These are phyloP conservation scores for Chaetodon trifascialis DNA, from an alignment of 2,113 vertebrate genomes.

Conservation along the genomic window DNA sequence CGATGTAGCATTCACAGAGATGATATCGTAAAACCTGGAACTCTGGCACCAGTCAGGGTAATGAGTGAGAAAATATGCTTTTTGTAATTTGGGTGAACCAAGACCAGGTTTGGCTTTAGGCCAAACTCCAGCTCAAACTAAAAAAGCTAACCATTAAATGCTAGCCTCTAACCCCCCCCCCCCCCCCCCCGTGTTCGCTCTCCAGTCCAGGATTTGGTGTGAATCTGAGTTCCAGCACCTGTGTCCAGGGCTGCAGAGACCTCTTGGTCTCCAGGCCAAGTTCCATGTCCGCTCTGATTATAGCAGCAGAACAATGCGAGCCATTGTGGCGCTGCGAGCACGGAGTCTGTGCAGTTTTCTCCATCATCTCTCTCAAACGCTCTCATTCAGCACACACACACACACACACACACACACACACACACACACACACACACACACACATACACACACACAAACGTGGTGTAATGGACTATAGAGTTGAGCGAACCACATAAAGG, in stretches of 20 bases:
- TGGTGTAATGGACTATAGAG: slow-evolving; percentile 53
- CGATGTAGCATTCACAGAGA: background rate
- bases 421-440: slow-evolving; percentile 28
- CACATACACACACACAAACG: slow-evolving; percentile 17
- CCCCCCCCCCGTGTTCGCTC: slow-evolving; percentile 44
- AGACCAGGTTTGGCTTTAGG: background rate
- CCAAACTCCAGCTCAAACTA: slow-evolving; percentile 7
- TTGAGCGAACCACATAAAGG: slow-evolving; percentile 65
- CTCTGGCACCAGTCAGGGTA: background rate
- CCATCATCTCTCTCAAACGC: slow-evolving; percentile 65
- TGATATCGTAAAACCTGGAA: background rate
- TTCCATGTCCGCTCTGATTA: slow-evolving; percentile 85
- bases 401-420: slow-evolving; percentile 35
- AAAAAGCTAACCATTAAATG: slow-evolving; percentile 11
- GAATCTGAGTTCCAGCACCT: slow-evolving; percentile 81
- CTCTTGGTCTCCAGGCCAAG: slow-evolving; percentile 79
- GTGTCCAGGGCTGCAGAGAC: slow-evolving; percentile 81
- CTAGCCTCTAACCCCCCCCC: slow-evolving; percentile 40
- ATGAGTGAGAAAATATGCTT: background rate
- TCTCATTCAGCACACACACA: slow-evolving; percentile 62
- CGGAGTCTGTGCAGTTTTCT: slow-evolving; percentile 64
- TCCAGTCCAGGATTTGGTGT: slow-evolving; percentile 68
- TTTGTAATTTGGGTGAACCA: background rate
- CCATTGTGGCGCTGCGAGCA: slow-evolving; percentile 80
- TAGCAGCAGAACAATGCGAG: slow-evolving; percentile 82